These are phyloP conservation scores for Chionomys nivalis DNA, from an alignment of 2,113 vertebrate genomes.

Conservation along the genomic window DNA sequence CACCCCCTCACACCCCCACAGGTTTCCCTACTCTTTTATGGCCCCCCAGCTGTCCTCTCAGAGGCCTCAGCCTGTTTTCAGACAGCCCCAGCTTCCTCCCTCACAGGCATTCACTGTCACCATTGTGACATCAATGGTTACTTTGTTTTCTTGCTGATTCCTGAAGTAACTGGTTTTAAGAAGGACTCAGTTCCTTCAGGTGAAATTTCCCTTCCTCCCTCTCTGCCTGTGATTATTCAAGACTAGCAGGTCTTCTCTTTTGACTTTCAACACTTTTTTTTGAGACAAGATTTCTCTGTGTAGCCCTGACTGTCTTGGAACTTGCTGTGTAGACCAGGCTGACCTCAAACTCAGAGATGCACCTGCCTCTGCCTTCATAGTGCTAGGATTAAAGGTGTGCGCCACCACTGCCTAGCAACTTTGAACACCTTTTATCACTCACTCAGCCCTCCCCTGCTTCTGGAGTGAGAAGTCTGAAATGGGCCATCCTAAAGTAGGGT, in stretches of 20 bases:
- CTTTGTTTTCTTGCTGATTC: neutral
- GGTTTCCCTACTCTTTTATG: neutral
- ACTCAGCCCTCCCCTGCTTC: neutral
- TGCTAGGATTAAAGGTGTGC: neutral
- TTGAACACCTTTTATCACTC: neutral
- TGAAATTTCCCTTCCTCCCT: neutral
- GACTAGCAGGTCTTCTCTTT: neutral
- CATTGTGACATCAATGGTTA: neutral
- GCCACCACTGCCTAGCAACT: neutral
- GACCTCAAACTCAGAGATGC: neutral
- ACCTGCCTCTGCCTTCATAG: neutral
- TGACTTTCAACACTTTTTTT: neutral
- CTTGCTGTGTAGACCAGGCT: neutral
- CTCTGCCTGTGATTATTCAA: neutral
- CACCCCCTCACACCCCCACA: neutral
- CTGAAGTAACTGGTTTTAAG: conserved; percentile 33
- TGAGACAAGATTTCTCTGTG: neutral
- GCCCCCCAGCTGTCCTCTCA: neutral
- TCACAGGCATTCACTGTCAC: neutral
- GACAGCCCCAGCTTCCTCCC: neutral
- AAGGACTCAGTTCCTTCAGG: neutral
- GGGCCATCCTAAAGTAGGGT: neutral
- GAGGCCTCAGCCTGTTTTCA: neutral
- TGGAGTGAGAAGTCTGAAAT: neutral
- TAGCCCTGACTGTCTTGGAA: neutral